Base-by-base conservation (phyloP, 2,888 invertebrate species). In the Phanerotoma sp. region DNA sequence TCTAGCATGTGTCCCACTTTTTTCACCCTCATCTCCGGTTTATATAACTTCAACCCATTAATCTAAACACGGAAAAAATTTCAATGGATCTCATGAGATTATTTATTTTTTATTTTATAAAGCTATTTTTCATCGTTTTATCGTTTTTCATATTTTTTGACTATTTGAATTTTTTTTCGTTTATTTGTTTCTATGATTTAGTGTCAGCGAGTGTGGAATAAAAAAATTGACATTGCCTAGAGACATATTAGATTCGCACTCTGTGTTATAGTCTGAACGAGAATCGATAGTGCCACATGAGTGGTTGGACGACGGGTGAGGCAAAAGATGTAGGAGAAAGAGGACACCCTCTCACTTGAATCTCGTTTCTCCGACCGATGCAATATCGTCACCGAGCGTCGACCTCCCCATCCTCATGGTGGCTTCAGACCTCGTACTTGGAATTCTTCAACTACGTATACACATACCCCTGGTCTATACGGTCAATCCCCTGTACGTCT, bases 371-470 rank as follows among this genome's bases (percentile, higher is more conserved):
- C 37, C 25, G 35, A 20, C 35, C 37, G 47, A 47, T 35, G 47
- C 47, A 47, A 47, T 47, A 47, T 37, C 47, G 22, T 47, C 46
- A 9, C 5, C 22, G 41, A 22, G 22, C 15, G 22, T 22, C 21
- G 9, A 41, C 13, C 6, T 13, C 21, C 18, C 40, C 21, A 20
- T 20, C n/a, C n/a, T n/a, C 15, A 9, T n/a, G 15, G 13, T 18
- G 38, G 16, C 38, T 47, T 16, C 15, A 22, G 25, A 22, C 22
- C 35, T 25, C 47, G 47, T 47, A 37, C 37, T 21, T 37, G 22
- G 47, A 47, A 47, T 47, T 47, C 47, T 37, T 47, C 47, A 47
- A 37, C 22, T 35, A 47, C 47, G 47, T 47, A 47, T 47, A 47
- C 44, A 44, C 35, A 35, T 13, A 22, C 47, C 25, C 25, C 11